These are phyloP conservation scores for Drosophila tripunctata DNA, from an alignment of 2,888 invertebrate species.

Conservation along the genomic window DNA sequence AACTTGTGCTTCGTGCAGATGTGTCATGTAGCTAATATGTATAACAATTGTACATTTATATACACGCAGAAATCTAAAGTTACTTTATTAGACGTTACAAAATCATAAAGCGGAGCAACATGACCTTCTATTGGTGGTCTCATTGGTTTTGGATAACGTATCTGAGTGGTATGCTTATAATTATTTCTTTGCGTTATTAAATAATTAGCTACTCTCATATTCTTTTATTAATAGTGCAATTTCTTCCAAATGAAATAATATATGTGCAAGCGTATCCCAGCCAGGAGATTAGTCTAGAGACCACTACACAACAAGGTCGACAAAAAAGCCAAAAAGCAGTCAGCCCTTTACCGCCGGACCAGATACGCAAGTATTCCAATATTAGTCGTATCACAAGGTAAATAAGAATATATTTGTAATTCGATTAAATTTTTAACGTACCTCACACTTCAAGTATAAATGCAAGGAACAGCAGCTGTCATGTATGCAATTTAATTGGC, in stretches of 20 bases:
- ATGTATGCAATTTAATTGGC: slow-evolving; percentile 27
- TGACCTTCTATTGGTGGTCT: slow-evolving; percentile 95
- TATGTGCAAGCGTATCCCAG: slow-evolving; percentile 80
- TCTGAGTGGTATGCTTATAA: slow-evolving; percentile 58
- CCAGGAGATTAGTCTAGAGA: too few relatives aligned
- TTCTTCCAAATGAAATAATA: slow-evolving; percentile 46
- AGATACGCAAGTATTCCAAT: slow-evolving; percentile 74
- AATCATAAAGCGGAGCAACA: slow-evolving; percentile 85
- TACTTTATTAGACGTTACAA: slow-evolving; percentile 51
- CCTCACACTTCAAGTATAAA: slow-evolving; percentile 51
- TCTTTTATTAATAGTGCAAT: slow-evolving; percentile 51
- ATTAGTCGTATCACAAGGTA: slow-evolving; percentile 63
- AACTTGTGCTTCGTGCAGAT: too few relatives aligned
- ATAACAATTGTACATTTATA: too few relatives aligned
- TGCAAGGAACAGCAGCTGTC: slow-evolving; percentile 22
- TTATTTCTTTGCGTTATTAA: too few relatives aligned
- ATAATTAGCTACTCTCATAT: neutral
- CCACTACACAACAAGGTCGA: slow-evolving; percentile 5
- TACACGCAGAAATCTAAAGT: too few relatives aligned
- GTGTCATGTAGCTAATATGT: too few relatives aligned
- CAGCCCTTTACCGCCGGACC: slow-evolving; percentile 14
- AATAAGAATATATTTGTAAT: neutral
- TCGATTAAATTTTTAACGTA: neutral
- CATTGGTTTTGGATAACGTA: slow-evolving; percentile 94
- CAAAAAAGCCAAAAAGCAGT: slow-evolving; percentile 2